Conservation (phyloP, 2,113 vertebrate genomes). For the Progne subis region DNA sequence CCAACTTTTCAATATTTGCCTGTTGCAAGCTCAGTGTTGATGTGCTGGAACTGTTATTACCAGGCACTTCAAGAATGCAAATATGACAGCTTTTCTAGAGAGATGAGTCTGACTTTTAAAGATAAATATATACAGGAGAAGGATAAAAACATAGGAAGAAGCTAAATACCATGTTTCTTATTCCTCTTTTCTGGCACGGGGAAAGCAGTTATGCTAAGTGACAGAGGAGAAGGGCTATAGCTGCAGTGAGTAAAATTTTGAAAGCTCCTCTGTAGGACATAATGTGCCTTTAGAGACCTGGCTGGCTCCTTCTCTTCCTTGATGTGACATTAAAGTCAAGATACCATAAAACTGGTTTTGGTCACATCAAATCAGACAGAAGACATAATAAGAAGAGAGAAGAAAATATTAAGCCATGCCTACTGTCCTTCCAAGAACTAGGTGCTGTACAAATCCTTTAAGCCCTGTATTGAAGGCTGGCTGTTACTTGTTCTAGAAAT, state of each 20-base stretch:
- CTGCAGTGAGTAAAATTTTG: neutral
- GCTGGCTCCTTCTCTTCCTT: neutral
- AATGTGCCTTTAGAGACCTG: neutral
- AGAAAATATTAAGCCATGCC: neutral
- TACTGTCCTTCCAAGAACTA: neutral
- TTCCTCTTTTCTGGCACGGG: neutral
- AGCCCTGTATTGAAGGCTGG: neutral
- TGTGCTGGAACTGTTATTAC: neutral
- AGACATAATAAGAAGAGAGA: neutral
- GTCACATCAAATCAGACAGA: neutral
- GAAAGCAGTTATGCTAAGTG: neutral
- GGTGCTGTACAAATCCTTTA: neutral
- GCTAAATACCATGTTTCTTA: neutral
- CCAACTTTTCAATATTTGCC: neutral
- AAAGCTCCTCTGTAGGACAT: neutral
- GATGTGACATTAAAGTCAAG: neutral
- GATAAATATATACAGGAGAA: neutral
- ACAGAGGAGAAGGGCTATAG: neutral
- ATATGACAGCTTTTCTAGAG: neutral
- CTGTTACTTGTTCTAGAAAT: neutral
- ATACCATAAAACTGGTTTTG: neutral
- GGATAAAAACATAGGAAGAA: neutral
- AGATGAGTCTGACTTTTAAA: conserved; percentile 15
- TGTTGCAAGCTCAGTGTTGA: neutral
- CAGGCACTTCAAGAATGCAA: neutral